Percentiles rank a stretch among this genome's conserved stretches.
These are phyloP conservation scores for Iguana delicatissima DNA, from an alignment of 2,797 vertebrate species.

Conservation along the genomic window DNA sequence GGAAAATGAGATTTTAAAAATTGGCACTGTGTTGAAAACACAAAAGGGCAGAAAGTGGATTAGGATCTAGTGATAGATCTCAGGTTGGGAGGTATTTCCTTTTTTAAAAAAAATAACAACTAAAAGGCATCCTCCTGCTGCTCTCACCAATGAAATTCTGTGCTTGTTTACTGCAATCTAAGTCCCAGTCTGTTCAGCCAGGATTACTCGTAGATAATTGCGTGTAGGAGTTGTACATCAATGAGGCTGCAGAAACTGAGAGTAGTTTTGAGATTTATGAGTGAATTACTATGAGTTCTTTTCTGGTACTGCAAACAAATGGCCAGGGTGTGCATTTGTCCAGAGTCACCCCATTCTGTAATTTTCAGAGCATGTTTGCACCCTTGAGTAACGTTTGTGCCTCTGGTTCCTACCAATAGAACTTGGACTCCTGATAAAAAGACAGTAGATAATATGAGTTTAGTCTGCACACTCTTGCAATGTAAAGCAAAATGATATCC, in stretches of 20 bases:
- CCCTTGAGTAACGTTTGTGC: background rate
- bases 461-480: background rate
- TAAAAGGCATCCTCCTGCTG: background rate
- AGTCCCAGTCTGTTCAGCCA: background rate
- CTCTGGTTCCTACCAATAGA: background rate
- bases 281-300: background rate
- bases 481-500: constrained; percentile 7
- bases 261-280: background rate
- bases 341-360: background rate
- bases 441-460: too few species aligned
- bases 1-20: background rate
- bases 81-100: background rate
- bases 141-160: background rate
- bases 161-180: background rate
- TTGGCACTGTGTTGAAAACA: background rate
- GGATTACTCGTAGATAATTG: background rate
- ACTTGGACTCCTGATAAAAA: background rate
- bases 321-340: background rate
- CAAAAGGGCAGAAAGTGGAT: background rate
- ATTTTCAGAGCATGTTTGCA: background rate
- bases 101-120: background rate
- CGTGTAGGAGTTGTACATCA: background rate
- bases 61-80: background rate
- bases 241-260: background rate
- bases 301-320: background rate